Evolutionary conservation across 2,888 invertebrate genomes (phyloP), one percentile per base, ranked within the genome.

Genomic region (Lymantria monacha): DNA sequence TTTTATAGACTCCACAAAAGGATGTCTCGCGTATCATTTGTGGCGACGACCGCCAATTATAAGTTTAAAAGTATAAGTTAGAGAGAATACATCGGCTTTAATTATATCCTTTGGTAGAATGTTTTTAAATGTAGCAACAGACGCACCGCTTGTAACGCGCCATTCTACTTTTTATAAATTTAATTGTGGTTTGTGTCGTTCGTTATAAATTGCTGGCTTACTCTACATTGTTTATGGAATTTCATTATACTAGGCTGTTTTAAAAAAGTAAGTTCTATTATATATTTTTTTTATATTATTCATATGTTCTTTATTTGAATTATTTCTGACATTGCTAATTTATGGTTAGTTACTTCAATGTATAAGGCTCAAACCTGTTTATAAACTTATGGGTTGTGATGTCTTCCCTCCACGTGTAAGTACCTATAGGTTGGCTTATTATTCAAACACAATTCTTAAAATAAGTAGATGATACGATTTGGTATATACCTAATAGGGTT

Each of bases 21-120:
- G 69, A 70, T 75, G 79, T 78, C 74, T 76, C 71, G 52, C 49
- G 55, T 72, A 65, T 79, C 79, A 79, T 81, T 81, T 74, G 67
- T 74, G 63, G 59, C 63, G 62, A 61, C 67, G 74, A 76, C 76
- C 75, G 63, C 69, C 82, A 84, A 82, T 84, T 83, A 84, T 78
- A 70, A 72, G 66, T 64, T 69, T 74, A 70, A 72, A 79, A 79
- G 71, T 78, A 82, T 74, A 79, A 74, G 57, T 77, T 76, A 69
- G 69, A 66, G 72, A 67, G 71, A 69, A 68, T 59, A 69, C 36
- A 70, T 42, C 58, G 61, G 63, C 55, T 68, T 71, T 83, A 82
- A 83, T 83, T 81, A 82, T 76, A 80, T 64, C 70, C 69, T 74
- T 70, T 66, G 71, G 57, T 69, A 61, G 74, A 74, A 76, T 78